A percentile compares a stretch with the other conserved stretches of the same genome.
These are phyloP conservation scores for Brachionus rubens DNA, from an alignment of 1,140 invertebrate species.

Conservation along the genomic window DNA sequence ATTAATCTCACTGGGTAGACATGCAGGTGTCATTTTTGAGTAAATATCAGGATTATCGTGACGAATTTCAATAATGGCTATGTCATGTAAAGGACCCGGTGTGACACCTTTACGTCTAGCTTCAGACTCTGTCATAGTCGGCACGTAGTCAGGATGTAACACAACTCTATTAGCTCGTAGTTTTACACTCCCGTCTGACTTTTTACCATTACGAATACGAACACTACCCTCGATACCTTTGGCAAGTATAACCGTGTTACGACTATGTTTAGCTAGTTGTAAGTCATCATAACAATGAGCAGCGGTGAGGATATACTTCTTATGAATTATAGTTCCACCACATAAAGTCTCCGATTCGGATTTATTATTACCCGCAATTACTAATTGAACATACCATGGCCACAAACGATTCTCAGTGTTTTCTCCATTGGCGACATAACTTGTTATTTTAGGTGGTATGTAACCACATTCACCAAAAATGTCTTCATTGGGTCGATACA, in stretches of 20 bases:
- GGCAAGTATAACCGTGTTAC: not conserved
- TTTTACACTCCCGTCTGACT: not conserved
- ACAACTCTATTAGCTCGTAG: not conserved
- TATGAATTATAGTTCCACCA: slow-evolving; percentile 47
- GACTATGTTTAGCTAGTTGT: not conserved
- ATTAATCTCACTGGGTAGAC: not conserved
- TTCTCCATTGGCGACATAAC: slow-evolving; percentile 17
- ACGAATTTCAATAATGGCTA: slow-evolving; percentile 26
- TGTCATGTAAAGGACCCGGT: slow-evolving; percentile 32
- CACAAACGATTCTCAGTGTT: not conserved
- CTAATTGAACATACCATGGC: slow-evolving; percentile 43
- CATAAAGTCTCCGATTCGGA: slow-evolving; percentile 29
- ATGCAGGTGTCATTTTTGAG: not conserved
- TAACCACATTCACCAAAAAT: slow-evolving; percentile 29
- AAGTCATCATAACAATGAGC: slow-evolving; percentile 46
- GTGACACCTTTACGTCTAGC: slow-evolving; percentile 19
- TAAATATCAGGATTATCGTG: slow-evolving; percentile 3
- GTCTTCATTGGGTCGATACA: not conserved
- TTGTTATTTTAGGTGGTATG: not conserved
- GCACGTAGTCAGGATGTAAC: slow-evolving; percentile 5
- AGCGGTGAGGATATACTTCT: slow-evolving; percentile 43
- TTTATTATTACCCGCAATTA: slow-evolving; percentile 32
- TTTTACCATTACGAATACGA: slow-evolving; percentile 10
- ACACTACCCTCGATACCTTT: not conserved
- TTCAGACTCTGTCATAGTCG: slow-evolving; percentile 12